phyloP scores from a whole-genome alignment of 1,140 invertebrate genomes.

The Drosophila pectinifera region DNA sequence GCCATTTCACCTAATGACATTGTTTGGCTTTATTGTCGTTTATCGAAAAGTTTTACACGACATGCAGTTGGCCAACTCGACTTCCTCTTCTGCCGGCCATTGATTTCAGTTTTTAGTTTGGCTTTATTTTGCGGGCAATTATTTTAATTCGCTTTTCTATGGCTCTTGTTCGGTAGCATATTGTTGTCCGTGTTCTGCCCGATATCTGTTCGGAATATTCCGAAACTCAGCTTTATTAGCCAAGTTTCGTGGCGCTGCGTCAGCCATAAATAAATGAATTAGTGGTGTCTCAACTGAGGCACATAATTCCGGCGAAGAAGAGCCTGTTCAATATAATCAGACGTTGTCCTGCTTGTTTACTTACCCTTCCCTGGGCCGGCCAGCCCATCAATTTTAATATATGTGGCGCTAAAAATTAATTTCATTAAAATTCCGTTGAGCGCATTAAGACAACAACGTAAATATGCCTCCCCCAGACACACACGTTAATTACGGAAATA shows the following conservation, averaged over 20 bases:
- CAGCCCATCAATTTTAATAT: constrained; percentile 30
- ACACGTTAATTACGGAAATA: constrained; percentile 46
- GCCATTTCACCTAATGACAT: constrained; percentile 75
- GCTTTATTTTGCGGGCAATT: constrained; percentile 32
- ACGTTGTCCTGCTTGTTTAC: not conserved
- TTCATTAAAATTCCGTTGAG: constrained; percentile 63
- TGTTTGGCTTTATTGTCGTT: constrained; percentile 77
- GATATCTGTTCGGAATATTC: constrained; percentile 36
- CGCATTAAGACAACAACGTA: constrained; percentile 37
- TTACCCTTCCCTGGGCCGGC: not conserved
- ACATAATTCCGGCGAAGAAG: not conserved
- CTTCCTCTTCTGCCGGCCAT: constrained; percentile 32
- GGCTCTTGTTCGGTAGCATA: constrained; percentile 18
- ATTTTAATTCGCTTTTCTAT: constrained; percentile 68
- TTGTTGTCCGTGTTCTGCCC: constrained; percentile 14
- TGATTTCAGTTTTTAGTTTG: constrained; percentile 45
- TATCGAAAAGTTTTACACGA: constrained; percentile 75
- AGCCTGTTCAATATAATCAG: constrained; percentile 48
- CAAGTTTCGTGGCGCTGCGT: not conserved
- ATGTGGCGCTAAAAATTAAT: constrained; percentile 61
- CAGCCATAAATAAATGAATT: not conserved
- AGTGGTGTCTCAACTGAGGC: not conserved
- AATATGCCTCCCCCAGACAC: constrained; percentile 21
- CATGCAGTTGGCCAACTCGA: constrained; percentile 26
- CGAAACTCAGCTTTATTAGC: constrained; percentile 12